Percentiles rank a stretch among this genome's conserved stretches.
These are phyloP conservation scores for Odontophorus gujanensis DNA, from an alignment of 2,113 vertebrate genomes.

Conservation along the genomic window DNA sequence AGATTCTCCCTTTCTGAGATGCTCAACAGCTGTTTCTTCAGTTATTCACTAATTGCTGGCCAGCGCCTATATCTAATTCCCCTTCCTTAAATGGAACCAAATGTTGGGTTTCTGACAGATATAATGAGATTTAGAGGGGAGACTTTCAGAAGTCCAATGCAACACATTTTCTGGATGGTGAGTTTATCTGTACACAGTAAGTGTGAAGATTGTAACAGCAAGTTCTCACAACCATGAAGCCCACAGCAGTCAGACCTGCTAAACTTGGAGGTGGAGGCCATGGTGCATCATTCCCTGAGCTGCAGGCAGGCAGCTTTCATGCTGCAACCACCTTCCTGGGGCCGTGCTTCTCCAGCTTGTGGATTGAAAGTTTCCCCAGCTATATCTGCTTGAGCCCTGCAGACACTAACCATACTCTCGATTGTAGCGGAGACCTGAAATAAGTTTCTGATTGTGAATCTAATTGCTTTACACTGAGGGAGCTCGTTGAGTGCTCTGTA, in stretches of 20 bases:
- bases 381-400: not conserved
- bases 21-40: slow-evolving; percentile 16
- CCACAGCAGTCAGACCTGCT: not conserved
- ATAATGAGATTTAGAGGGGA: not conserved
- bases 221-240: not conserved
- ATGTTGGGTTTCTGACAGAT: not conserved
- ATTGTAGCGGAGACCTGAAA: not conserved
- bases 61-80: not conserved
- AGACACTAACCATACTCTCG: not conserved
- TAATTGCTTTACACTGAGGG: not conserved
- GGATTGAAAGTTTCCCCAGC: not conserved
- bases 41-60: not conserved
- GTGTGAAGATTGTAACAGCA: not conserved
- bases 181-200: not conserved
- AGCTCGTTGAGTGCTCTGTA: not conserved
- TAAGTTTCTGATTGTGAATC: not conserved
- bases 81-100: slow-evolving; percentile 11
- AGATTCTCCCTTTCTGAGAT: not conserved
- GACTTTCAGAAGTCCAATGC: not conserved
- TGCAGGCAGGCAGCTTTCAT: not conserved
- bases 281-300: not conserved
- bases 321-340: not conserved
- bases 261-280: not conserved
- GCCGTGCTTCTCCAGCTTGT: not conserved
- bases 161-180: not conserved